Conservation (phyloP, 2,888 invertebrate species). For the Glomeris marginata region DNA sequence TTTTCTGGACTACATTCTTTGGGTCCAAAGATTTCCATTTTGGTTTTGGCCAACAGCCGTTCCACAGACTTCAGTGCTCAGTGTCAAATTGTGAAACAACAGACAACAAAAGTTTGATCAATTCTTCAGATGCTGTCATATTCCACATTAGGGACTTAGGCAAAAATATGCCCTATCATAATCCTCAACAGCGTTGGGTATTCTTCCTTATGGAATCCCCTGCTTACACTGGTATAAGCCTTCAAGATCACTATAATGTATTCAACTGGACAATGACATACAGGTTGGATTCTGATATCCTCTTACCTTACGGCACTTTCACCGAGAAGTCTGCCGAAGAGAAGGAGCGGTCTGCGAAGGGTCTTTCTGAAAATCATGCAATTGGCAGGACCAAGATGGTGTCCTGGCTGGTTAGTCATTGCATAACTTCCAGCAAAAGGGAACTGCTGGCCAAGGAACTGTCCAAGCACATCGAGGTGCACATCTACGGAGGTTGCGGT, state of each 20-base stretch:
- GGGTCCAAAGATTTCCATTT: neutral
- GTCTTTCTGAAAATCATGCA: neutral
- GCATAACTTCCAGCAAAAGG: constrained; percentile 18
- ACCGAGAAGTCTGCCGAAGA: neutral
- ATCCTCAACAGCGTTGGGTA: constrained; percentile 15
- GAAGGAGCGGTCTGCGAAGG: neutral
- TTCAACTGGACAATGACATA: constrained; percentile 27
- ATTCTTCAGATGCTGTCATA: constrained; percentile 14
- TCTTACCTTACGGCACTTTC: neutral
- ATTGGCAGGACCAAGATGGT: constrained; percentile 19
- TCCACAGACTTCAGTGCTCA: neutral
- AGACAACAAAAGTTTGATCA: constrained; percentile 7
- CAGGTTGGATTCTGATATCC: constrained; percentile 22
- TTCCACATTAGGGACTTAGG: constrained; percentile 16
- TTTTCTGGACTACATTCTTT: constrained; percentile 11
- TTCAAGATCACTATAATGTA: constrained; percentile 11
- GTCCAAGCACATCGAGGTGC: constrained; percentile 12
- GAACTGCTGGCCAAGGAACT: constrained; percentile 9
- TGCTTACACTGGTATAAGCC: constrained; percentile 12
- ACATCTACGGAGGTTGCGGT: constrained; percentile 14
- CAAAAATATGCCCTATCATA: constrained; percentile 7
- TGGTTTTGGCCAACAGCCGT: constrained; percentile 7
- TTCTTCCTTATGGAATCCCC: constrained; percentile 17
- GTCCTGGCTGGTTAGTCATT: constrained; percentile 25
- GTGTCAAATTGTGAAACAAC: constrained; percentile 10